phyloP scores from a whole-genome alignment of 2,888 invertebrate species.

The Rhamnusium bicolor region DNA sequence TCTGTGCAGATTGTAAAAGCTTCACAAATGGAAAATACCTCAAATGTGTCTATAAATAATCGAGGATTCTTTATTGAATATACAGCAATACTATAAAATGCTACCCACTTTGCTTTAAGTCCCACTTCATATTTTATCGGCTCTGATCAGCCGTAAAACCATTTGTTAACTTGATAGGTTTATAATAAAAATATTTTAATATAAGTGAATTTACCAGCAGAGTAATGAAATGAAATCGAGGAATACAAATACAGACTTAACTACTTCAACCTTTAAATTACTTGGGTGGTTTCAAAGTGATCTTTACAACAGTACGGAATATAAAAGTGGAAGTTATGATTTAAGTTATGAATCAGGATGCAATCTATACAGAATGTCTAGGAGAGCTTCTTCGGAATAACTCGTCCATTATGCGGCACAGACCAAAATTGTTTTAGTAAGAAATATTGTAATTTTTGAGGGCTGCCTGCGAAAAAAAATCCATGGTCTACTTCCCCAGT shows the following conservation, averaged over 20 bases:
- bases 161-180: slow-evolving; percentile 3
- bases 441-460: too few species aligned
- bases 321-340: not conserved
- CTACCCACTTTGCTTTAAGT: slow-evolving; percentile 6
- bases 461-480: too few species aligned
- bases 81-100: not conserved
- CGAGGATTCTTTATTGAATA: slow-evolving; percentile 6
- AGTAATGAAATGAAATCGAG: not conserved
- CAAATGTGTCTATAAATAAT: not conserved
- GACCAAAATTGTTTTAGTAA: too few species aligned
- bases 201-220: not conserved
- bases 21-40: not conserved
- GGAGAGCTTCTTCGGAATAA: too few species aligned
- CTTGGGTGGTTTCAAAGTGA: not conserved
- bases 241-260: not conserved
- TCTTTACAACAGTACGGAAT: not conserved
- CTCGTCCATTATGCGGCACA: too few species aligned
- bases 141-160: not conserved
- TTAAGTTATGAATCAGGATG: too few species aligned
- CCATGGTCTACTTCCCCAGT: too few species aligned
- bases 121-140: not conserved
- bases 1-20: not conserved
- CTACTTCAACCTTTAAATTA: not conserved
- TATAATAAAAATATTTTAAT: slow-evolving; percentile 8
- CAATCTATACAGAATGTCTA: too few species aligned